Conservation (phyloP, 2,113 vertebrate genomes). For the Pheucticus melanocephalus region DNA sequence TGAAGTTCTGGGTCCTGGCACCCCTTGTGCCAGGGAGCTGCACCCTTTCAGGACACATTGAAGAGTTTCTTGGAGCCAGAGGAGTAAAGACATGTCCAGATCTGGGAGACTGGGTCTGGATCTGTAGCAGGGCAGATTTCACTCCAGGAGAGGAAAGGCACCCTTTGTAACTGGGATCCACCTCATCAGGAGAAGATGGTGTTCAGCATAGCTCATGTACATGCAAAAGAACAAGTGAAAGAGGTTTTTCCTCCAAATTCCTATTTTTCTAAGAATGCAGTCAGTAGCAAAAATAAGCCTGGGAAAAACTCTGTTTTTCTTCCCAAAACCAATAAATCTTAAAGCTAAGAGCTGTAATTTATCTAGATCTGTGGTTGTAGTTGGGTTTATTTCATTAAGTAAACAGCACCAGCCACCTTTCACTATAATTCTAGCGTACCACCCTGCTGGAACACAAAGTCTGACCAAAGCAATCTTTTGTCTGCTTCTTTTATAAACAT, state of each 20-base stretch:
- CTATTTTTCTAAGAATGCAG: neutral
- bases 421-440: neutral
- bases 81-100: neutral
- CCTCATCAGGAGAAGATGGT: neutral
- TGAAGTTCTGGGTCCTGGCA: neutral
- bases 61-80: neutral
- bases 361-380: neutral
- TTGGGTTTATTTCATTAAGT: neutral
- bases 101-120: neutral
- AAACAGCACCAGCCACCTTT: neutral
- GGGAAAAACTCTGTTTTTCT: neutral
- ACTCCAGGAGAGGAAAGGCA: neutral
- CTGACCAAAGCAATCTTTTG: neutral
- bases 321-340: neutral
- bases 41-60: fast-evolving
- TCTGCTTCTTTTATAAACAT: neutral
- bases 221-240: neutral
- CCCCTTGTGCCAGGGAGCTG: neutral
- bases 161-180: neutral
- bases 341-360: neutral
- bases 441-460: neutral
- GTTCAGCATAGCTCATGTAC: neutral
- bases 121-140: neutral
- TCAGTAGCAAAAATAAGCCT: neutral
- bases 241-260: neutral